Conservation (phyloP, 2,888 invertebrate species). For the Deilephila porcellus region DNA sequence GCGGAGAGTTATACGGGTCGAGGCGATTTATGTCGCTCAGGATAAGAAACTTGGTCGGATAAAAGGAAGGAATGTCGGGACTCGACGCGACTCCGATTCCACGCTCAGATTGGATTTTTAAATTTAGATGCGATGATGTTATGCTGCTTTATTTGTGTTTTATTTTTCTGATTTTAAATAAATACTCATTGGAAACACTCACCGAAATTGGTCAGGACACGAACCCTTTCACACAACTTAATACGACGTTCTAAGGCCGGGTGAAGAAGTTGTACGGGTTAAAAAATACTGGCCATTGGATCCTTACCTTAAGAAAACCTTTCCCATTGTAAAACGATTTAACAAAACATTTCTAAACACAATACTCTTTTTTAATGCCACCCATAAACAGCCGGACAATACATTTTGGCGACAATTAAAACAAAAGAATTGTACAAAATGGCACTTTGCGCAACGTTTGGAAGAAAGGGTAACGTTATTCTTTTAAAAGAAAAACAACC, state of each 20-base stretch:
- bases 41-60: constrained; percentile 72
- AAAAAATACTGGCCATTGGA: constrained; percentile 16
- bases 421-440: constrained; percentile 57
- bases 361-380: constrained; percentile 39
- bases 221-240: neutral
- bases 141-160: constrained; percentile 54
- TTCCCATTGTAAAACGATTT: constrained; percentile 21
- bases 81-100: constrained; percentile 63
- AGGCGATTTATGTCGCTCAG: constrained; percentile 75
- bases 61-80: constrained; percentile 74
- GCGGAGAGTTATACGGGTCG: constrained; percentile 80
- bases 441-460: constrained; percentile 71
- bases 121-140: constrained; percentile 80
- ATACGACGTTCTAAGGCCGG: neutral
- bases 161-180: constrained; percentile 45
- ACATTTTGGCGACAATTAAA: constrained; percentile 50
- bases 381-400: constrained; percentile 44
- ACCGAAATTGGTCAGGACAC: constrained; percentile 8
- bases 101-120: constrained; percentile 79
- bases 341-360: constrained; percentile 22
- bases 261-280: neutral
- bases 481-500: constrained; percentile 79
- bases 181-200: constrained; percentile 13
- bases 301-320: constrained; percentile 31
- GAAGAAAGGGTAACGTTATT: constrained; percentile 77